A percentile compares a stretch with the other conserved stretches of the same genome.
Evolutionary conservation across 1,140 invertebrate genomes (phyloP).

Genomic region (Camponotus floridanus): DNA sequence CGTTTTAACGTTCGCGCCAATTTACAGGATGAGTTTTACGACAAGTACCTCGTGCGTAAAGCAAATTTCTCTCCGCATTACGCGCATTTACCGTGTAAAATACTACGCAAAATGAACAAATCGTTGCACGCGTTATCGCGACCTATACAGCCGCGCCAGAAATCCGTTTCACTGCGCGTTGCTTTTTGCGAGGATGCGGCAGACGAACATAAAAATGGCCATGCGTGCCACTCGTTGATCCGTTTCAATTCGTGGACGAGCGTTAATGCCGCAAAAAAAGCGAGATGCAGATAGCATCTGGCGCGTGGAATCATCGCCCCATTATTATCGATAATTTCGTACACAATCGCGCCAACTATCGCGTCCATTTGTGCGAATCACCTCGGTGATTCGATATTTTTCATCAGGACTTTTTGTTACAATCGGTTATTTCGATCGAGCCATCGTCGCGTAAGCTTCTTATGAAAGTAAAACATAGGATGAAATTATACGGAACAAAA

Average conservation of each 20-base stretch:
- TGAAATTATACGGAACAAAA: conserved; percentile 19
- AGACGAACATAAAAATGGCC: conserved; percentile 69
- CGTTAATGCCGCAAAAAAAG: conserved; percentile 54
- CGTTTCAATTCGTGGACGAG: conserved; percentile 65
- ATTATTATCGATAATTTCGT: conserved; percentile 68
- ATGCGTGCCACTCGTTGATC: conserved; percentile 63
- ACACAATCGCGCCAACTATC: conserved; percentile 64
- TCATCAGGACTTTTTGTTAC: conserved; percentile 24
- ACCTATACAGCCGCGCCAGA: conserved; percentile 34
- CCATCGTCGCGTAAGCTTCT: conserved; percentile 34
- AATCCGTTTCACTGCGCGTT: conserved; percentile 49
- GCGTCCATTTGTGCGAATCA: conserved; percentile 57
- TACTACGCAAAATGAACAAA: conserved; percentile 35
- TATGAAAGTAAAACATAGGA: conserved; percentile 25
- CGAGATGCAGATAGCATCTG: conserved; percentile 69
- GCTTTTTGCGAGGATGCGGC: conserved; percentile 54
- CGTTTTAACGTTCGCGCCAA: neutral
- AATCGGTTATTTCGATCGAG: conserved; percentile 30
- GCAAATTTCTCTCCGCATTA: conserved; percentile 17
- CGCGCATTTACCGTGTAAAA: conserved; percentile 32
- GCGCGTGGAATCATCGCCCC: conserved; percentile 63
- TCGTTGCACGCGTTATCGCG: conserved; percentile 47
- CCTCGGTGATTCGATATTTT: conserved; percentile 48
- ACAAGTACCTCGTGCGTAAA: neutral
- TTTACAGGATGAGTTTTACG: neutral